Conservation (phyloP, 2,113 vertebrate genomes). For the Castor canadensis region DNA sequence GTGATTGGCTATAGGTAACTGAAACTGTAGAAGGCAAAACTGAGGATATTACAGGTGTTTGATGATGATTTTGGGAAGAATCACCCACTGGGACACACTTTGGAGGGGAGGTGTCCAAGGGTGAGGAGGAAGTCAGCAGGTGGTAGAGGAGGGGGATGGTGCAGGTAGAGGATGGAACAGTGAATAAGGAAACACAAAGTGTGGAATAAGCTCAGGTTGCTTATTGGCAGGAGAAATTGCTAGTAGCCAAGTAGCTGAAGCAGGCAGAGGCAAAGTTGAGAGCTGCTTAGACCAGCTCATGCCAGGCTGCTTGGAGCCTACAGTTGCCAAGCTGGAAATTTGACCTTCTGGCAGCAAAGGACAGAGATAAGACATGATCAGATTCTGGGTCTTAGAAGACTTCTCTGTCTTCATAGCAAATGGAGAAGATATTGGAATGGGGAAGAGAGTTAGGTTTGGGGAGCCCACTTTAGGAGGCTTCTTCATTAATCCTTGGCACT, state of each 20-base stretch:
- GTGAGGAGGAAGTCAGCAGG: not conserved
- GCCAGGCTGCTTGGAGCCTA: not conserved
- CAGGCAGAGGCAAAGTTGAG: not conserved
- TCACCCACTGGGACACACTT: not conserved
- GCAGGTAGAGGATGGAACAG: not conserved
- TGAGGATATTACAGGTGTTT: not conserved
- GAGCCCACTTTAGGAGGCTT: no score
- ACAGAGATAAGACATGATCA: not conserved
- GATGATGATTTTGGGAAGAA: not conserved
- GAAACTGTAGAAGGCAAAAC: not conserved
- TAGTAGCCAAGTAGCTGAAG: no score
- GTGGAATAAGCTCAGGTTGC: no score
- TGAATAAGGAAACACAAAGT: not conserved
- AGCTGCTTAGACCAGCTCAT: accelerated
- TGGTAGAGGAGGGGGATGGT: not conserved
- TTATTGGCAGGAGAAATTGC: not conserved
- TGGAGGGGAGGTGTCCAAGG: not conserved
- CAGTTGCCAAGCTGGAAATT: not conserved
- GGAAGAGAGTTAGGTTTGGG: not conserved
- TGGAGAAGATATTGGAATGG: not conserved
- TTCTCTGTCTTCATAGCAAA: not conserved
- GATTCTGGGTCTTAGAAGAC: not conserved
- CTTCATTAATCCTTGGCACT: not conserved
- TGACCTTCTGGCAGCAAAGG: not conserved
- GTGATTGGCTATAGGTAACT: not conserved